Conservation (phyloP, 1,140 invertebrate species). For the Trichonephila clavipes region DNA sequence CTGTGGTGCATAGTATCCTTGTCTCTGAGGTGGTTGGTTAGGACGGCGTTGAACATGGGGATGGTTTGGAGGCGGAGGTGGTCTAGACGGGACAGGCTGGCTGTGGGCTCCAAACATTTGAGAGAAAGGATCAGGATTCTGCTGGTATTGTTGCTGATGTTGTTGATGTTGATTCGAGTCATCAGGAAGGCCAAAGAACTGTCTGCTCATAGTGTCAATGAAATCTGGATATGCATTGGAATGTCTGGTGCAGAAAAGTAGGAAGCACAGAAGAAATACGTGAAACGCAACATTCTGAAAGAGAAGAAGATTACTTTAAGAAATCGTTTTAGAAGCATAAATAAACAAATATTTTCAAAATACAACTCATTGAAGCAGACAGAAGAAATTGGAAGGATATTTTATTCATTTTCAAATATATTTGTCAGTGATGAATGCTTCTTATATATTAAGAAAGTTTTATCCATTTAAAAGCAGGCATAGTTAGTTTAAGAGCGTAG, state of each 20-base stretch:
- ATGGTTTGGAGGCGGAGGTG: neutral
- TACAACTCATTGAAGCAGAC: too few relatives aligned
- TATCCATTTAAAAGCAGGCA: too few relatives aligned
- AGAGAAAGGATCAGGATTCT: slow-evolving; percentile 38
- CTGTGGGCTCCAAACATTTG: slow-evolving; percentile 69
- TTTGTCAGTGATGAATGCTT: too few relatives aligned
- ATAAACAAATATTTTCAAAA: neutral
- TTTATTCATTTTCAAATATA: too few relatives aligned
- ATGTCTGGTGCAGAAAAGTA: neutral
- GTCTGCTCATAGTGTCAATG: slow-evolving; percentile 64
- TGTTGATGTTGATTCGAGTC: slow-evolving; percentile 4
- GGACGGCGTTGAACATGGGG: neutral
- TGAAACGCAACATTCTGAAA: neutral
- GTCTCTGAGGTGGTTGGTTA: slow-evolving; percentile 29
- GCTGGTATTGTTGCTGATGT: neutral
- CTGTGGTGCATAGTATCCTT: slow-evolving; percentile 64
- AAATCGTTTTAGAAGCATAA: neutral
- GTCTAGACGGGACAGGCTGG: slow-evolving; percentile 10
- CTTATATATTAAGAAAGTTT: too few relatives aligned
- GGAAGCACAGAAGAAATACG: neutral
- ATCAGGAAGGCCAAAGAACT: slow-evolving; percentile 58
- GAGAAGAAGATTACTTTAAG: neutral
- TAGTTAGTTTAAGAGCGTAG: too few relatives aligned
- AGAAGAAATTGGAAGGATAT: neutral
- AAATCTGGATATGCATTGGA: slow-evolving; percentile 36